Evolutionary conservation across 2,888 invertebrate genomes (phyloP).

Genomic region (Trichogramma evanescens): DNA sequence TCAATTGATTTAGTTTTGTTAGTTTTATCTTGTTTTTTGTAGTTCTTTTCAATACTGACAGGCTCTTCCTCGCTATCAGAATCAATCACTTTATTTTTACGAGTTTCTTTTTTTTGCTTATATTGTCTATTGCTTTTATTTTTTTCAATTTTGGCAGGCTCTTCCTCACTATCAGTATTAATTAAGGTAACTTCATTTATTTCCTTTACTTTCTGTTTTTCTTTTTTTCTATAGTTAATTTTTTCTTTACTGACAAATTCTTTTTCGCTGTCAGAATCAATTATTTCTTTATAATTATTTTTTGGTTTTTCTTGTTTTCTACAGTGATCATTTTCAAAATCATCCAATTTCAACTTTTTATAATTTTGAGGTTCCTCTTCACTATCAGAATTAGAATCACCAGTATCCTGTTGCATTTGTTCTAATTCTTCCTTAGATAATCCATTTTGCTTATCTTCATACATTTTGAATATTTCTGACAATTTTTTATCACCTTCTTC

Average conservation of each 20-base stretch:
- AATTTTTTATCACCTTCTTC: constrained; percentile 30
- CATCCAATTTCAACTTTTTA: too few relatives aligned
- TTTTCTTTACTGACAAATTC: neutral
- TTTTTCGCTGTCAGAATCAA: neutral
- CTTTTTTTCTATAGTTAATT: neutral
- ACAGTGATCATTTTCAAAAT: too few relatives aligned
- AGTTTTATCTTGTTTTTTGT: neutral
- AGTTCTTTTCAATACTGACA: neutral
- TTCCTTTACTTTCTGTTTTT: constrained; percentile 9
- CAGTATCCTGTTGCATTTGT: neutral
- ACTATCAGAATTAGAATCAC: neutral
- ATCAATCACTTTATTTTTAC: neutral
- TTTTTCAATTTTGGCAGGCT: neutral
- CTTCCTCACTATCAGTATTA: neutral
- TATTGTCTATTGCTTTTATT: constrained; percentile 3
- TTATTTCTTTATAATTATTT: too few relatives aligned
- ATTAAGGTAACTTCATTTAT: constrained; percentile 7
- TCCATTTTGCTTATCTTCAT: constrained; percentile 30
- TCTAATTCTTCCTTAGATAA: constrained; percentile 12
- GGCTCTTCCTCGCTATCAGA: too few relatives aligned
- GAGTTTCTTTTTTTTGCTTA: neutral
- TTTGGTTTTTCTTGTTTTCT: too few relatives aligned
- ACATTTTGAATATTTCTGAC: constrained; percentile 33
- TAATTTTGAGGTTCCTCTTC: neutral
- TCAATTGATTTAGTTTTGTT: neutral